Percentiles rank a stretch among this genome's conserved stretches.
phyloP scores from a whole-genome alignment of 2,113 vertebrate species.

The Notarius quadriscutis region DNA sequence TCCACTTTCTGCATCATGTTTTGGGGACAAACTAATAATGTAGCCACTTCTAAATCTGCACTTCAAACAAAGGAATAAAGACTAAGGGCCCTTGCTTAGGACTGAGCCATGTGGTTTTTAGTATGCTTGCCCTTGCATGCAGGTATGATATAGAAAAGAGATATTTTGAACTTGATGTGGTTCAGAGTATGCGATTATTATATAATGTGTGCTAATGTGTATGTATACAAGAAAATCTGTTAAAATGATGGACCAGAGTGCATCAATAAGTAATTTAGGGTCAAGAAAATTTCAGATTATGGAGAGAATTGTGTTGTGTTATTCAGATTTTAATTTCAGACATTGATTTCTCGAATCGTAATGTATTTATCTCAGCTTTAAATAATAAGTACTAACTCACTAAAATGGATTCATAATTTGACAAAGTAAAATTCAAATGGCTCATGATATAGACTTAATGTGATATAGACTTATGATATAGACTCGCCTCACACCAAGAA shows the following conservation, averaged over 20 bases:
- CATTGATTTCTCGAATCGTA: background rate
- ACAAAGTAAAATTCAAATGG: background rate
- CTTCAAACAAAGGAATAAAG: background rate
- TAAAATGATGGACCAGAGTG: background rate
- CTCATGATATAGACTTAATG: background rate
- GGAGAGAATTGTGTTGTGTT: background rate
- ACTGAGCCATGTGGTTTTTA: background rate
- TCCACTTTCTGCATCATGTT: conserved; percentile 6
- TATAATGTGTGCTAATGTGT: background rate
- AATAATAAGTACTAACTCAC: background rate
- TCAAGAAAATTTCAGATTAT: background rate
- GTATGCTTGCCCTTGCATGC: background rate
- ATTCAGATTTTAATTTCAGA: background rate
- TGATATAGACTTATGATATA: too few relatives aligned
- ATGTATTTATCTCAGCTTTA: background rate
- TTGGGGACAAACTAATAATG: conserved; percentile 4
- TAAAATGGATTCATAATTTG: background rate
- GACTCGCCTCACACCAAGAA: too few relatives aligned
- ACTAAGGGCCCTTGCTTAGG: background rate
- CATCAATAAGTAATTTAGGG: background rate
- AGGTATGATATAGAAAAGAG: background rate
- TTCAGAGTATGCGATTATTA: background rate
- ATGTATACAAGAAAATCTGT: background rate
- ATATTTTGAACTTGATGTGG: background rate
- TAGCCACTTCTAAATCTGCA: background rate